phyloP scores from a whole-genome alignment of 2,797 vertebrate genomes.

The Micromesistius poutassou region DNA sequence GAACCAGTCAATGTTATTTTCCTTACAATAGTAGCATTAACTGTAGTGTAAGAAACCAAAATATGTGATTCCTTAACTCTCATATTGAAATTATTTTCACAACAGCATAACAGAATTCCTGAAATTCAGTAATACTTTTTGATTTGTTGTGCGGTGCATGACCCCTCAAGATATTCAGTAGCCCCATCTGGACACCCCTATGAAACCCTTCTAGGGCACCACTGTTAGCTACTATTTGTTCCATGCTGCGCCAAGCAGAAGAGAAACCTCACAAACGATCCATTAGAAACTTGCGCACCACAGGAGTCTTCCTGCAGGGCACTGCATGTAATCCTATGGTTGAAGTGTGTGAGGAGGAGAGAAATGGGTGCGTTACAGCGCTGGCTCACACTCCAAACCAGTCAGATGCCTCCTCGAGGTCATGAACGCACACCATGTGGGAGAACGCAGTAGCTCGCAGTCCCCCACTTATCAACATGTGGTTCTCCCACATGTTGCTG shows the following conservation, averaged over 20 bases:
- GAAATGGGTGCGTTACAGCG: not conserved
- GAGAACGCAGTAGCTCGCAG: not conserved
- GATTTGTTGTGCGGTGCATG: too few relatives aligned
- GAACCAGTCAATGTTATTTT: too few relatives aligned
- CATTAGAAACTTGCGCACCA: not conserved
- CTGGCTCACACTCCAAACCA: not conserved
- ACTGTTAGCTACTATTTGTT: too few relatives aligned
- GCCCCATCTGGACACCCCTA: too few relatives aligned
- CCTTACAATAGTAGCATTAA: too few relatives aligned
- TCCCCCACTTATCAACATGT: not conserved
- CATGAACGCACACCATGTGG: not conserved
- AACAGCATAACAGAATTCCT: too few relatives aligned
- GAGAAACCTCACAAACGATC: not conserved
- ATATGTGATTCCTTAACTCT: too few relatives aligned
- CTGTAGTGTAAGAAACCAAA: too few relatives aligned
- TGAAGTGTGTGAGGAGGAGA: not conserved
- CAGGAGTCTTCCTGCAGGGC: not conserved
- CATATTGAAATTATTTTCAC: too few relatives aligned
- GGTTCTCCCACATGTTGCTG: not conserved
- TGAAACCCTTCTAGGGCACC: too few relatives aligned
- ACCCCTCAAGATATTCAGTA: too few relatives aligned
- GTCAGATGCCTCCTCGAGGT: not conserved
- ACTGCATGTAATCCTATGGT: not conserved
- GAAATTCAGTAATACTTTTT: too few relatives aligned
- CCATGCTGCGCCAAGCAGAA: not conserved